phyloP scores from a whole-genome alignment of 2,888 invertebrate genomes.

The Meloe dianella region DNA sequence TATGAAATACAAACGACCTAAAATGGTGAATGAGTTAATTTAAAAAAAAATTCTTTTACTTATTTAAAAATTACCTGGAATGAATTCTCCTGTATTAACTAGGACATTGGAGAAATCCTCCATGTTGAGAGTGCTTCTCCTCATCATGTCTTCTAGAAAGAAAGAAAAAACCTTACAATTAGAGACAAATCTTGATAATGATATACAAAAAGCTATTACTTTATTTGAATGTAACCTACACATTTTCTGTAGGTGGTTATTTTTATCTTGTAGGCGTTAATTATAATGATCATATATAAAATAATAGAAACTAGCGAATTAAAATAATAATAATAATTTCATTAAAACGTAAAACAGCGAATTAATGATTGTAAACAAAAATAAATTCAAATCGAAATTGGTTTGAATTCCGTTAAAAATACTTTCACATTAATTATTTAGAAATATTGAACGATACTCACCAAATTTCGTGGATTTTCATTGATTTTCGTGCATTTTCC shows the following conservation, averaged over 20 bases:
- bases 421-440: not conserved
- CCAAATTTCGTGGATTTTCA: not conserved
- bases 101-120: conserved; percentile 62
- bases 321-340: not conserved
- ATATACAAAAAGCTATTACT: conserved; percentile 34
- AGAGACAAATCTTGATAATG: conserved; percentile 28
- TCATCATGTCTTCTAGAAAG: conserved; percentile 35
- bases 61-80: conserved; percentile 64
- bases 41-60: conserved; percentile 15
- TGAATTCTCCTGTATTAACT: conserved; percentile 70
- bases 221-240: conserved; percentile 43
- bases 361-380: conserved; percentile 26
- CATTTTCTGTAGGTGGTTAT: conserved; percentile 40
- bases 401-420: conserved; percentile 20
- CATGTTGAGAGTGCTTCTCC: conserved; percentile 44
- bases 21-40: conserved; percentile 48
- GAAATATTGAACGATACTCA: not conserved
- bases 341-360: not conserved
- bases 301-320: not conserved
- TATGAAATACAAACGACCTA: conserved; percentile 92
- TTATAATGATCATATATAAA: conserved; percentile 23
- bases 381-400: conserved; percentile 23
- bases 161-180: conserved; percentile 37
- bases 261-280: conserved; percentile 40
- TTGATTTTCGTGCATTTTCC: not conserved